These are phyloP conservation scores for Drosophila flavopinicola DNA, from an alignment of 2,888 invertebrate species.

Conservation along the genomic window DNA sequence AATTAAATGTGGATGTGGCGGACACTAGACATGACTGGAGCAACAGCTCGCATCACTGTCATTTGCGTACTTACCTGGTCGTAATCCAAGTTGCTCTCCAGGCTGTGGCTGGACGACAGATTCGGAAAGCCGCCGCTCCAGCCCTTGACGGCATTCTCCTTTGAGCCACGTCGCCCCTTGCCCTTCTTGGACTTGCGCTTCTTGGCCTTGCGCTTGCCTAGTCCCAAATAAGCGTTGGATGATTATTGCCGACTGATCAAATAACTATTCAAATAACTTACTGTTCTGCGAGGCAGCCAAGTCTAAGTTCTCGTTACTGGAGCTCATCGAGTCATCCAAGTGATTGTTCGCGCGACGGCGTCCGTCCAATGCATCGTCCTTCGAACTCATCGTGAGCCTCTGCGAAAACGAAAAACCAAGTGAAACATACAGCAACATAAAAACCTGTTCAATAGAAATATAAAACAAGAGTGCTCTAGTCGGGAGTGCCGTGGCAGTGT, in stretches of 20 bases:
- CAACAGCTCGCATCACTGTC: not conserved
- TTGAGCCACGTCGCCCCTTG: constrained; percentile 31
- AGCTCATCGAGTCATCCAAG: too few relatives aligned
- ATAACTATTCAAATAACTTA: constrained; percentile 1
- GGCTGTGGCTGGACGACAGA: constrained; percentile 24
- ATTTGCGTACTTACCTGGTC: constrained; percentile 41
- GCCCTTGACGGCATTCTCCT: constrained; percentile 36
- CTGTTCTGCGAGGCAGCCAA: constrained; percentile 6
- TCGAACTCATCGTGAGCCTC: too few relatives aligned
- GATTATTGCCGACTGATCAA: too few relatives aligned
- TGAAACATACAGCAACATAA: too few relatives aligned
- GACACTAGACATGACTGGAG: not conserved
- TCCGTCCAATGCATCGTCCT: too few relatives aligned
- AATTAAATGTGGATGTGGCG: too few relatives aligned
- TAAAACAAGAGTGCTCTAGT: too few relatives aligned
- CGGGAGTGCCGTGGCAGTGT: too few relatives aligned
- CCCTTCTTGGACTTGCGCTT: constrained; percentile 18
- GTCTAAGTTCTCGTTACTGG: too few relatives aligned
- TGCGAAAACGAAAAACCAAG: too few relatives aligned
- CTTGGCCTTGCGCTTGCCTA: constrained; percentile 12
- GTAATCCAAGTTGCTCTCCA: constrained; percentile 44
- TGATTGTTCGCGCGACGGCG: too few relatives aligned
- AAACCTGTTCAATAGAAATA: too few relatives aligned
- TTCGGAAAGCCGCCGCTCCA: constrained; percentile 43
- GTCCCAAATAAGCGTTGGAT: not conserved